Evolutionary conservation across 2,797 vertebrate species (phyloP).

Genomic region (Triplophysa bombifrons): DNA sequence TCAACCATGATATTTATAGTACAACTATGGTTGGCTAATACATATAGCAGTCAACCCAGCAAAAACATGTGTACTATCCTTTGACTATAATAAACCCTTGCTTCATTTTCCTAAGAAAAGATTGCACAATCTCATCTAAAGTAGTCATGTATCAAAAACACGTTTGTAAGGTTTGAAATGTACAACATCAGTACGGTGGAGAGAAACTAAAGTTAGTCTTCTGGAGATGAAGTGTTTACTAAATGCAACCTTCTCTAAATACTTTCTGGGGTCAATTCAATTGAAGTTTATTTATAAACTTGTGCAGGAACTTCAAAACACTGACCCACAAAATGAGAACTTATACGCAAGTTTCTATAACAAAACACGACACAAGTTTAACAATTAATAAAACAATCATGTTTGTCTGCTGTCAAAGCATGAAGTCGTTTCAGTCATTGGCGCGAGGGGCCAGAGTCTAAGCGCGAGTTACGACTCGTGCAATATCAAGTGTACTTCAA

Average conservation of each 20-base stretch:
- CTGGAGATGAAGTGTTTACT: neutral
- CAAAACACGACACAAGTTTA: neutral
- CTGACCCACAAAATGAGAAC: neutral
- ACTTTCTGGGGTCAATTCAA: neutral
- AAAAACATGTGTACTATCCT: too few species aligned
- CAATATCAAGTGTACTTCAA: slow-evolving; percentile 8
- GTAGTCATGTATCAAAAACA: neutral
- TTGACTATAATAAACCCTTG: neutral
- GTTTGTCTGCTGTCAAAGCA: neutral
- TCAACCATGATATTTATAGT: too few species aligned
- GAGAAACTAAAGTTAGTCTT: neutral
- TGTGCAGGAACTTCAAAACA: neutral
- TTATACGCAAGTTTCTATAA: neutral
- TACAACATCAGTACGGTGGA: neutral
- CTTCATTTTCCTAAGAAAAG: neutral
- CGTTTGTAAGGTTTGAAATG: neutral
- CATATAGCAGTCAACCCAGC: too few species aligned
- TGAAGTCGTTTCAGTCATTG: neutral
- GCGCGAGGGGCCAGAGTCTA: neutral
- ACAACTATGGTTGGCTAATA: too few species aligned
- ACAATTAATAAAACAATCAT: neutral
- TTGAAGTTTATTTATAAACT: too few species aligned
- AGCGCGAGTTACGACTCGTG: neutral
- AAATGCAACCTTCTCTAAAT: neutral
- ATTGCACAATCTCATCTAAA: neutral